These are phyloP conservation scores for Protaetia brevitarsis DNA, from an alignment of 1,140 invertebrate species.

Conservation along the genomic window DNA sequence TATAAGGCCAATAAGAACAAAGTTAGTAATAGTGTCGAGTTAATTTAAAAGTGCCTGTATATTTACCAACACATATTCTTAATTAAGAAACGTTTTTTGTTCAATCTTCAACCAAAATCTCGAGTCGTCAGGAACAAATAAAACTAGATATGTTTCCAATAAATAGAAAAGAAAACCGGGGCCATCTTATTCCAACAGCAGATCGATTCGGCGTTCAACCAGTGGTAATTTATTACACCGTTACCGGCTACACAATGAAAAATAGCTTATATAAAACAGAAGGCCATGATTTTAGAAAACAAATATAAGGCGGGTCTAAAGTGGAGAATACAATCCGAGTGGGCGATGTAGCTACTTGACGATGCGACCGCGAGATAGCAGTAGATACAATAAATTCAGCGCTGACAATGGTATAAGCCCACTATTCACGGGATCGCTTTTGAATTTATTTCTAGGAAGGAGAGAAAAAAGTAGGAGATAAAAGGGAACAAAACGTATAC, in stretches of 20 bases:
- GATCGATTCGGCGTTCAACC: neutral
- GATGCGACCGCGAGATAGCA: constrained; percentile 20
- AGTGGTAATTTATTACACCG: constrained; percentile 12
- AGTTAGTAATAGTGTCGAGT: no score
- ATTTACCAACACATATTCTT: no score
- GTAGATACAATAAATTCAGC: constrained; percentile 15
- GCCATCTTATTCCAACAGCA: neutral
- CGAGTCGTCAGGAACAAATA: neutral
- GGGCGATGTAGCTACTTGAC: constrained; percentile 22
- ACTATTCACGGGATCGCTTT: constrained; percentile 16
- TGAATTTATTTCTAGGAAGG: constrained; percentile 18
- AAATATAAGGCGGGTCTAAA: constrained; percentile 19
- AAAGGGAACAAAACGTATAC: constrained; percentile 3
- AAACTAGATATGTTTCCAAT: constrained; percentile 10
- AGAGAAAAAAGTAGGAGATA: neutral
- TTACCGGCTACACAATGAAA: constrained; percentile 17
- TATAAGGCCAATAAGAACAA: no score
- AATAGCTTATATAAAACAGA: constrained; percentile 21
- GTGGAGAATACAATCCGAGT: constrained; percentile 22
- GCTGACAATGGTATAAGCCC: constrained; percentile 22
- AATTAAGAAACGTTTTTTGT: constrained; percentile 4
- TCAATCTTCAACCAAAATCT: neutral
- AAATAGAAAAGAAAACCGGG: constrained; percentile 10
- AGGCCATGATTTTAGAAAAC: constrained; percentile 24
- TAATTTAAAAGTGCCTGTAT: no score